A percentile compares a stretch with the other conserved stretches of the same genome.
These are phyloP conservation scores for Ophioderma brevispina DNA, from an alignment of 35 echinoderm and acorn worm species.

Conservation along the genomic window DNA sequence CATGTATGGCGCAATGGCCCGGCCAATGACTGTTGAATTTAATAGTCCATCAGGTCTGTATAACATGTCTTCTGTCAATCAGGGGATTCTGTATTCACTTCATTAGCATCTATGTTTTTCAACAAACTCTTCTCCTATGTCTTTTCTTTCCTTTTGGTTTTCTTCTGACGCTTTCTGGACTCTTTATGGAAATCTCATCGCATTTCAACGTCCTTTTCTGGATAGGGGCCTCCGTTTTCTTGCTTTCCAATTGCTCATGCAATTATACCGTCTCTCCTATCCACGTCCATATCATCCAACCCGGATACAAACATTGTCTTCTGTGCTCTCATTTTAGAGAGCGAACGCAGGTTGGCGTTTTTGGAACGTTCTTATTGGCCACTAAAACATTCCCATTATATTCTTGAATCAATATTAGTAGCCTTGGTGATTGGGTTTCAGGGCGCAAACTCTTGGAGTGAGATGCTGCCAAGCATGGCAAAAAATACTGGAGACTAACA, in stretches of 20 bases:
- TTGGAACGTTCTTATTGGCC: background rate
- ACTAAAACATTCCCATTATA: constrained; percentile 22
- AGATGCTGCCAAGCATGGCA: background rate
- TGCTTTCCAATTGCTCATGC: constrained; percentile 4
- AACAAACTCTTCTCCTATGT: background rate
- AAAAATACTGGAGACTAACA: background rate
- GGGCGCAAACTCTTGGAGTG: background rate
- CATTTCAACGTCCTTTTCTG: background rate
- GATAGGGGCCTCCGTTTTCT: background rate
- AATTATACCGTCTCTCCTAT: constrained; percentile 4
- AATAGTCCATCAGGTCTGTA: background rate
- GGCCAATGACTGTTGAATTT: background rate
- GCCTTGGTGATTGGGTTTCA: background rate
- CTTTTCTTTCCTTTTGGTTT: constrained; percentile 14
- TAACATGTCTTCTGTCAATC: background rate
- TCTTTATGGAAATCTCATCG: background rate
- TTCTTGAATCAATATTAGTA: constrained; percentile 16
- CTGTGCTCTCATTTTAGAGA: background rate
- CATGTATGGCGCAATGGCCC: background rate
- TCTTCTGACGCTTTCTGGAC: background rate
- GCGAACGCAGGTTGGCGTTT: background rate
- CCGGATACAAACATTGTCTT: background rate
- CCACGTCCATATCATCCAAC: background rate
- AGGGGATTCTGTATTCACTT: background rate
- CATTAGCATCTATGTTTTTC: background rate